A percentile compares a stretch with the other conserved stretches of the same genome.
Evolutionary conservation across 2,888 invertebrate species (phyloP).

Genomic region (Pachycephus smyrnensis): DNA sequence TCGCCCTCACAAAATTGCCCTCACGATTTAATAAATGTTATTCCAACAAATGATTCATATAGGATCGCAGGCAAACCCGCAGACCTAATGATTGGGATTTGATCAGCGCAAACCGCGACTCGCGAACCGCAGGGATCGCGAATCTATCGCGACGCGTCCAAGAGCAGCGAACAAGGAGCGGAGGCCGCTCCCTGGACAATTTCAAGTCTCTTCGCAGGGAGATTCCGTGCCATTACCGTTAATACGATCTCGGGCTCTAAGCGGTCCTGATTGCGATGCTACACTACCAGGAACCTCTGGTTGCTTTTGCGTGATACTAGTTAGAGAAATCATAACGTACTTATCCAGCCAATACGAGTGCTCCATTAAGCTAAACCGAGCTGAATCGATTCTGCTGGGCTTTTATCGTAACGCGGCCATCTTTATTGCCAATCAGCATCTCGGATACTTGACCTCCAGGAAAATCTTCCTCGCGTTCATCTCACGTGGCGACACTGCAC

Average conservation of each 20-base stretch:
- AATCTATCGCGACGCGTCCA: not conserved
- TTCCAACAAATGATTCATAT: constrained; percentile 17
- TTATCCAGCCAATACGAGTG: constrained; percentile 33
- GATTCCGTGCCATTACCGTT: constrained; percentile 54
- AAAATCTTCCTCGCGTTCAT: too few relatives aligned
- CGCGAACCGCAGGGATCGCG: constrained; percentile 2
- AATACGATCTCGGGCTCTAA: constrained; percentile 45
- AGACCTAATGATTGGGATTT: constrained; percentile 33
- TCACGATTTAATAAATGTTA: constrained; percentile 34
- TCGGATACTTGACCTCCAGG: not conserved
- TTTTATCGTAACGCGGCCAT: not conserved
- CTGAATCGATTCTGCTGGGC: constrained; percentile 42
- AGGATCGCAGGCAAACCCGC: constrained; percentile 19
- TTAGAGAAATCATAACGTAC: constrained; percentile 57
- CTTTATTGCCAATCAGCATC: not conserved
- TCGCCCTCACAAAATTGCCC: constrained; percentile 10
- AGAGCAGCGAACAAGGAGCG: not conserved
- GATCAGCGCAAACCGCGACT: constrained; percentile 24
- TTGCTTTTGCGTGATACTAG: constrained; percentile 44
- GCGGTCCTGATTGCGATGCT: constrained; percentile 45
- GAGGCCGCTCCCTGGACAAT: constrained; percentile 24
- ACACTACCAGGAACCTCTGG: constrained; percentile 22
- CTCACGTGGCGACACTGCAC: too few relatives aligned
- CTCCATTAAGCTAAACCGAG: constrained; percentile 50
- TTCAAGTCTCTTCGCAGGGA: constrained; percentile 20